Evolutionary conservation across 2,888 invertebrate species (phyloP).

Genomic region (Julus scandinavius): DNA sequence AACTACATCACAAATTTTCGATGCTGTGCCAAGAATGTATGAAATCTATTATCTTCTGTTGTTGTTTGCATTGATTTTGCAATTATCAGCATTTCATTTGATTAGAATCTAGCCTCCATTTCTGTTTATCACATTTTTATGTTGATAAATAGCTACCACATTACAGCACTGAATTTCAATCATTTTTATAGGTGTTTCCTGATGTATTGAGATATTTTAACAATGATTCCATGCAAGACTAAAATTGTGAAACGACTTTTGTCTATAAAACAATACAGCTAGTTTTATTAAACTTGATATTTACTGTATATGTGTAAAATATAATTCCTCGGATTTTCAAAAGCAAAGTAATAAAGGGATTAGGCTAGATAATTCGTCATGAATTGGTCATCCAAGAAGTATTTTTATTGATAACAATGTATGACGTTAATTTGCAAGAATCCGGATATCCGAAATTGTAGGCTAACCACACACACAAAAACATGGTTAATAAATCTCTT

Average conservation of each 20-base stretch:
- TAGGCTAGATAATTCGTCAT: background rate
- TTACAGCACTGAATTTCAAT: too few relatives aligned
- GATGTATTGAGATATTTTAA: too few relatives aligned
- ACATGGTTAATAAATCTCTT: background rate
- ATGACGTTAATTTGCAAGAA: background rate
- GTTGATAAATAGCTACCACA: too few relatives aligned
- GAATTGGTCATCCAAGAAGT: background rate
- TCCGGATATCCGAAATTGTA: conserved; percentile 14
- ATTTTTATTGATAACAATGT: background rate
- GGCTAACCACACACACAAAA: background rate
- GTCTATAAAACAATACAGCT: too few relatives aligned
- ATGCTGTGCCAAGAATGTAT: too few relatives aligned
- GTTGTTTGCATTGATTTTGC: background rate
- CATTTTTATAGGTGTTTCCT: too few relatives aligned
- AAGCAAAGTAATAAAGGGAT: background rate
- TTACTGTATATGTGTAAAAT: too few relatives aligned
- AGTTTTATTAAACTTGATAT: too few relatives aligned
- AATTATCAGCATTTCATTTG: background rate
- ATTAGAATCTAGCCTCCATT: background rate
- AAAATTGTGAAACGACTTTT: too few relatives aligned
- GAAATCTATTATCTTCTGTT: background rate
- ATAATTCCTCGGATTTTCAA: background rate
- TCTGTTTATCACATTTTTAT: background rate
- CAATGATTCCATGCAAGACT: too few relatives aligned
- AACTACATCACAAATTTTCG: too few relatives aligned